Evolutionary conservation across 2,113 vertebrate genomes (phyloP), one percentile per base, ranked within the genome.

Genomic region (Donacobius atricapilla): DNA sequence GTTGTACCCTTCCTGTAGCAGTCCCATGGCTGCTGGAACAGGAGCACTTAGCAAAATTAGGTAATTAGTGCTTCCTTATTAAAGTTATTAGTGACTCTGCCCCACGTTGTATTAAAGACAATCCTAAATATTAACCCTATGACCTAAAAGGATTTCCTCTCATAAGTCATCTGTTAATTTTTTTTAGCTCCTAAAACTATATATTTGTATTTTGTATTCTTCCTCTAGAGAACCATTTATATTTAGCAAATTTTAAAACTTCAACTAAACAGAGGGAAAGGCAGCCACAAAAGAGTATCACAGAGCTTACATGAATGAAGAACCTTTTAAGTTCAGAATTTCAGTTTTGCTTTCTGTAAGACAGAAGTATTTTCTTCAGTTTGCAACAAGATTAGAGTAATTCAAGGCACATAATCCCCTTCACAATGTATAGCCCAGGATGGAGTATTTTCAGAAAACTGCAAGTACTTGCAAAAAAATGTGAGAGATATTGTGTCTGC

Each of bases 21-120:
- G 88, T 97, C 72, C 48, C 53, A 24, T 88, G 66, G 53, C 70
- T 95, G 30, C 51, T 58, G 65, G 65, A 75, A n/a, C 56, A 93
- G 69, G 48, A 89, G 70, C 51, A 48, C 27, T 87, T 90, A 77
- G 58, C 54, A 71, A 85, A 80, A 95, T 80, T 53, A 57, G 28
- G 40, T 86, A 69, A 73, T 84, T 68, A 79, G 25, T 83, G 28
- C 66, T 96, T 87, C 63, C 64, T 79, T 83, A 61, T 95, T 95
- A 91, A 94, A 58, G 30, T 54, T 94, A 73, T 93, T 93, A 86
- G 92, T 87, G n/a, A 69, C 91, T 92, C 51, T 93, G 92, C 75
- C 42, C 70, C 24, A 57, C 44, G 37, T 21, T 87, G 42, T 84
- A 45, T 78, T 90, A 51, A 90, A 81, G 71, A 93, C 93, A 95